Evolutionary conservation across 2,888 invertebrate genomes (phyloP).

Genomic region (Pandemis cinnamomeana): DNA sequence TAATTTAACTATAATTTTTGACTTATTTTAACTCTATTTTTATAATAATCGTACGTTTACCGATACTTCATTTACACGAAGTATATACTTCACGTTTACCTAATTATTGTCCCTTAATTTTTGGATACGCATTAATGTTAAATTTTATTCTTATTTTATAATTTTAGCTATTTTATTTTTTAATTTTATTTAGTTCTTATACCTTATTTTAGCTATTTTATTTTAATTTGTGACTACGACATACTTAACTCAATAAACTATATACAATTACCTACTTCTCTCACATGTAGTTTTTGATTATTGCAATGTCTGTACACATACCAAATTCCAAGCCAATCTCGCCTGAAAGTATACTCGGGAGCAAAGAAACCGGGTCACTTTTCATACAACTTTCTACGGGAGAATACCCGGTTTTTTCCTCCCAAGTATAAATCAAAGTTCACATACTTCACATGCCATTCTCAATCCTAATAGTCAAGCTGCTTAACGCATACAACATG

Average conservation of each 20-base stretch:
- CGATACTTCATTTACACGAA: not conserved
- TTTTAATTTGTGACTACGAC: constrained; percentile 1
- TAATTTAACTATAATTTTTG: not conserved
- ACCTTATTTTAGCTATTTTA: not conserved
- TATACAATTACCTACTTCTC: not conserved
- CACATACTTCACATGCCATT: no score
- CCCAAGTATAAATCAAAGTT: no score
- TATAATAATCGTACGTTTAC: not conserved
- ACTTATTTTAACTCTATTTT: not conserved
- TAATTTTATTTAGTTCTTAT: not conserved
- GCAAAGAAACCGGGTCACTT: no score
- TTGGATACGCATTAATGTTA: not conserved
- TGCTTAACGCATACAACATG: no score
- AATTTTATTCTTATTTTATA: not conserved
- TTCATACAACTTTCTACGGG: no score
- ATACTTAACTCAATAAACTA: not conserved
- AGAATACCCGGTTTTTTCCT: no score
- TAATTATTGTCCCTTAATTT: not conserved
- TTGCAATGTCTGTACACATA: no score
- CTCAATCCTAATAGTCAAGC: no score
- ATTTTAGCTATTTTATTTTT: not conserved
- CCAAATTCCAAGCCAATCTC: no score
- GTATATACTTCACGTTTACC: not conserved
- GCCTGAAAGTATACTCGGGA: no score
- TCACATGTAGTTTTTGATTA: no score